Evolutionary conservation across 2,797 vertebrate genomes (phyloP).

Genomic region (Hippoglossus hippoglossus): DNA sequence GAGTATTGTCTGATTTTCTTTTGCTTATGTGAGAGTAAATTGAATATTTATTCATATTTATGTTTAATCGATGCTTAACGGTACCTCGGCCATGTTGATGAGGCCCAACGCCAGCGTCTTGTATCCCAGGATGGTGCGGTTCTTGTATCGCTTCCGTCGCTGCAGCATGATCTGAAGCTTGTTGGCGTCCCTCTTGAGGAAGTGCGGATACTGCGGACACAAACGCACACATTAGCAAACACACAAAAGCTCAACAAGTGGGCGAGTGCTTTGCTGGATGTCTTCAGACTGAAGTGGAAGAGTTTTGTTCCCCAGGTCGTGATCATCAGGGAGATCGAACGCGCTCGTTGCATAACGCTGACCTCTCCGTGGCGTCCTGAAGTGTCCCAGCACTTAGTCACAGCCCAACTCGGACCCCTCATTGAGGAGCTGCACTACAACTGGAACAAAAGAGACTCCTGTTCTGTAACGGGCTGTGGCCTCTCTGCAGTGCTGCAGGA

Average conservation of each 20-base stretch:
- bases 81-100: conserved; percentile 94
- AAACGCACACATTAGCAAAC: not conserved
- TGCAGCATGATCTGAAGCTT: conserved; percentile 95
- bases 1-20: too few species aligned
- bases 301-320: conserved; percentile 8
- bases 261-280: not conserved
- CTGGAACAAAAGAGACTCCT: conserved; percentile 41
- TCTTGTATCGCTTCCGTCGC: conserved; percentile 91
- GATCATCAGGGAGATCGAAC: conserved; percentile 20
- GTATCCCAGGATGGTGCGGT: conserved; percentile 92
- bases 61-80: too few species aligned
- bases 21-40: too few species aligned
- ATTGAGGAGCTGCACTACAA: conserved; percentile 42
- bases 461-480: not conserved
- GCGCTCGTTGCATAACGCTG: not conserved
- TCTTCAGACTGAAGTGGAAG: not conserved
- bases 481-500: conserved; percentile 6
- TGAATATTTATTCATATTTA: too few species aligned
- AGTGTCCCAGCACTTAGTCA: conserved; percentile 33
- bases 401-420: conserved; percentile 38
- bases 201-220: conserved; percentile 88
- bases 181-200: conserved; percentile 92
- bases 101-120: conserved; percentile 91
- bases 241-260: not conserved
- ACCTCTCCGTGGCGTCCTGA: conserved; percentile 19